Evolutionary conservation across 2,888 invertebrate genomes (phyloP), one percentile per base, ranked within the genome.

Genomic region (Drosophila dives): DNA sequence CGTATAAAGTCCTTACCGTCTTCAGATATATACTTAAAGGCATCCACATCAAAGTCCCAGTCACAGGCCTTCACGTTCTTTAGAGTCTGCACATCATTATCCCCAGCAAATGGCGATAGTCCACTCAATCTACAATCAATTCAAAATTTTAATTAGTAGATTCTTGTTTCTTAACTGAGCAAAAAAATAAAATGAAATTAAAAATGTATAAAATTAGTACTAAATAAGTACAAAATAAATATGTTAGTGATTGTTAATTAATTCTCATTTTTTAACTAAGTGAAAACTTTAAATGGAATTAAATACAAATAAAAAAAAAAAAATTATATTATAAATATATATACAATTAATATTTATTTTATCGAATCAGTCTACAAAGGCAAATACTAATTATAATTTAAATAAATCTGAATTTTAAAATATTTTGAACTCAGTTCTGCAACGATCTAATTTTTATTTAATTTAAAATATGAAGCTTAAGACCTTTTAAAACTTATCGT

Each of bases 1-100:
- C 96, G 95, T 93, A 99, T 99, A 93, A 99, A 99, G 94, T 99
- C 99, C 94, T 98, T 99, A 89, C 97, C 99, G 93, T 99, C 98
- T 64, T 98, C 97, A 0, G 99, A 99, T 62, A 99, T 98, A 90
- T 96, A 96, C 32, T 95, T 94, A 95, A 99, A 99, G 11, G 98
- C 96, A 89, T 99, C 98, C 91, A 97, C 96, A 92, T 99, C 99
- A 94, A 99, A 99, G 95, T 98, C 98, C 99, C 99, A 99, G 93
- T 99, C 99, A 93, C 99, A 99, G 12, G 97, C 97, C 93, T 98
- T 98, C 17, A 99, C 99, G 93, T 99, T 99, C 94, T 98, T 98
- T 80, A 99, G 94, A 0, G 99, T 99, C 89, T 99, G 99, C 64
- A 99, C 97, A 93, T 99, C 99, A 92, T 98, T 99, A 93, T 99